A percentile compares a stretch with the other conserved stretches of the same genome.
phyloP scores from a whole-genome alignment of 2,888 invertebrate genomes.

The Microchrysa polita region DNA sequence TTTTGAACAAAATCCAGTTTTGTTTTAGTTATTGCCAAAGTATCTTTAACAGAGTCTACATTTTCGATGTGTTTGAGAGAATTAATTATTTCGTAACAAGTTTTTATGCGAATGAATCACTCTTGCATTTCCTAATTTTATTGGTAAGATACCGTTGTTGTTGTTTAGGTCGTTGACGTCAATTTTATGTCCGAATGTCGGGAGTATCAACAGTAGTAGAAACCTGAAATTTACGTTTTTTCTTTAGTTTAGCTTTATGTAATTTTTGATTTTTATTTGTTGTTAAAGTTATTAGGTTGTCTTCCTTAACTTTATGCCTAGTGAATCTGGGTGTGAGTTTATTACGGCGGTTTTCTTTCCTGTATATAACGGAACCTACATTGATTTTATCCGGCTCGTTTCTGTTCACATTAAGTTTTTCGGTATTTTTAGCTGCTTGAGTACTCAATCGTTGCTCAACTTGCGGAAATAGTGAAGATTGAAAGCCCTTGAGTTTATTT shows the following conservation, averaged over 20 bases:
- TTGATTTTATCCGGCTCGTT: neutral
- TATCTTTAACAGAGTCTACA: neutral
- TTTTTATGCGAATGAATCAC: no score
- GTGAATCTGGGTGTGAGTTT: constrained; percentile 20
- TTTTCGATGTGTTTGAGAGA: neutral
- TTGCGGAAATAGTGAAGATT: neutral
- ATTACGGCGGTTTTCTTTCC: constrained; percentile 24
- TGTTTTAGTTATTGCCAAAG: no score
- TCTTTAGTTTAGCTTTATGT: constrained; percentile 25
- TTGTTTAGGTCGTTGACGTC: constrained; percentile 17
- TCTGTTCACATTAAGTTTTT: neutral
- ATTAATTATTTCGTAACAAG: neutral
- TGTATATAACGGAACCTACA: neutral
- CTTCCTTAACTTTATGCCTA: constrained; percentile 20
- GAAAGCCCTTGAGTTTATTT: constrained; percentile 25
- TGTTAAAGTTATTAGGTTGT: neutral
- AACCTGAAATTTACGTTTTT: constrained; percentile 32
- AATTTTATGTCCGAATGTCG: constrained; percentile 15
- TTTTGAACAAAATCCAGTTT: neutral
- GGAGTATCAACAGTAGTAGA: neutral
- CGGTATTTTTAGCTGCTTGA: neutral
- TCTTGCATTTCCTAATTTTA: constrained; percentile 12
- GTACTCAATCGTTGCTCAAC: neutral
- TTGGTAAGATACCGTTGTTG: constrained; percentile 9
- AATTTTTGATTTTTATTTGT: constrained; percentile 23